A percentile compares a stretch with the other conserved stretches of the same genome.
Evolutionary conservation across 2,888 invertebrate genomes (phyloP).

Genomic region (Lasioglossum morio): DNA sequence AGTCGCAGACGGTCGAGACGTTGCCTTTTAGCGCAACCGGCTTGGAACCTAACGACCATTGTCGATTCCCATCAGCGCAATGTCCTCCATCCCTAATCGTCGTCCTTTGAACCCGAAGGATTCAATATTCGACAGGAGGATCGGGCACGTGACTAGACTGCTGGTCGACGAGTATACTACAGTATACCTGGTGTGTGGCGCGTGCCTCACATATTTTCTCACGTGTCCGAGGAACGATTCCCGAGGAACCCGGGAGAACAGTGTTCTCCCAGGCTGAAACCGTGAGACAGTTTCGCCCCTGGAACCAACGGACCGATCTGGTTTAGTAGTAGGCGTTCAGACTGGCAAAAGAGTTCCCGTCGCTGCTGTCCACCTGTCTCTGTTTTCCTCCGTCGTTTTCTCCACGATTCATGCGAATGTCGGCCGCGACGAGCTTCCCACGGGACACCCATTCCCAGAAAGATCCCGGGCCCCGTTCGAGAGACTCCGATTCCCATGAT

Average conservation of each 20-base stretch:
- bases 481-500: slow-evolving; percentile 59
- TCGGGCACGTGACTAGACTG: slow-evolving; percentile 37
- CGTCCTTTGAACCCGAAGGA: slow-evolving; percentile 16
- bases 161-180: slow-evolving; percentile 3
- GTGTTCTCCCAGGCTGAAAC: slow-evolving; percentile 57
- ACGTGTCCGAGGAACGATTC: slow-evolving; percentile 58
- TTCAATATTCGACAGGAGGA: slow-evolving; percentile 24
- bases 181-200: slow-evolving; percentile 6
- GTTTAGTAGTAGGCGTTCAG: slow-evolving; percentile 78
- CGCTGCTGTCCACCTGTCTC: neutral
- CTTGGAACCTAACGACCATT: neutral
- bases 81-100: neutral
- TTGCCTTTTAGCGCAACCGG: neutral
- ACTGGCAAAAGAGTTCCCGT: slow-evolving; percentile 71
- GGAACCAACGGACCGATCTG: slow-evolving; percentile 74
- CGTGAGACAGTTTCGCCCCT: slow-evolving; percentile 77
- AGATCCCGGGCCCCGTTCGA: slow-evolving; percentile 23
- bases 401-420: neutral
- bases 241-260: slow-evolving; percentile 46
- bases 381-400: neutral
- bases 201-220: slow-evolving; percentile 58
- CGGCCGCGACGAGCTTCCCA: slow-evolving; percentile 62
- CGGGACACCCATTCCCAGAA: slow-evolving; percentile 65
- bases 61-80: neutral
- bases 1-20: neutral